These are phyloP conservation scores for Pterostichus madidus DNA, from an alignment of 2,888 invertebrate species.

Conservation along the genomic window DNA sequence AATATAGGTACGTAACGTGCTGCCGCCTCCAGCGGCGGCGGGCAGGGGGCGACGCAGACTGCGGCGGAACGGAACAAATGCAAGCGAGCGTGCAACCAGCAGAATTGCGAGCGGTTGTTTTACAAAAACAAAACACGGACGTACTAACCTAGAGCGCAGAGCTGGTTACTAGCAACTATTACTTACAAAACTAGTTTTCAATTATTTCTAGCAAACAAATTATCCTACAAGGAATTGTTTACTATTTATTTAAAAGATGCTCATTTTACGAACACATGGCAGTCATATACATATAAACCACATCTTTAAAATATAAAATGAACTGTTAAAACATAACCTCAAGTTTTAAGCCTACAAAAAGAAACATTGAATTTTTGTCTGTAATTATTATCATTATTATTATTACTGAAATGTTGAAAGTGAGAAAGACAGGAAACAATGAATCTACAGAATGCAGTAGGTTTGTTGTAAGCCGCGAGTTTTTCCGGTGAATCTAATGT, in stretches of 20 bases:
- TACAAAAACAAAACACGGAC: conserved; percentile 50
- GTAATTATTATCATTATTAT: neutral
- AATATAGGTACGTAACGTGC: conserved; percentile 68
- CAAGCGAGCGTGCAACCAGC: conserved; percentile 28
- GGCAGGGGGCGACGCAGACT: conserved; percentile 66
- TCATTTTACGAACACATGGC: no score
- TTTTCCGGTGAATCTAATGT: conserved; percentile 51
- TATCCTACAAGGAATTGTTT: no score
- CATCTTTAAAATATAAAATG: no score
- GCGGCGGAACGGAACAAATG: conserved; percentile 44
- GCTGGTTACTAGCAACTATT: neutral
- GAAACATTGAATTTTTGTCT: no score
- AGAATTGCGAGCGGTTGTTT: conserved; percentile 39
- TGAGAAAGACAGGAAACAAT: conserved; percentile 28
- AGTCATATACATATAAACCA: no score
- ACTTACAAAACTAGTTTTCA: neutral
- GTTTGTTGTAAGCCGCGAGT: conserved; percentile 26
- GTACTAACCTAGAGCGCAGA: conserved; percentile 30
- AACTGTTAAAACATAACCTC: no score
- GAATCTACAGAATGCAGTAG: conserved; percentile 12
- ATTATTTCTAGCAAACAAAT: no score
- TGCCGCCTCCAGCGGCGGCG: conserved; percentile 65
- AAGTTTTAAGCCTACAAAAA: no score
- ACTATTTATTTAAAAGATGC: no score
- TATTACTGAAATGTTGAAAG: neutral